These are phyloP conservation scores for Dendroctonus valens DNA, from an alignment of 1,140 invertebrate genomes.

Conservation along the genomic window DNA sequence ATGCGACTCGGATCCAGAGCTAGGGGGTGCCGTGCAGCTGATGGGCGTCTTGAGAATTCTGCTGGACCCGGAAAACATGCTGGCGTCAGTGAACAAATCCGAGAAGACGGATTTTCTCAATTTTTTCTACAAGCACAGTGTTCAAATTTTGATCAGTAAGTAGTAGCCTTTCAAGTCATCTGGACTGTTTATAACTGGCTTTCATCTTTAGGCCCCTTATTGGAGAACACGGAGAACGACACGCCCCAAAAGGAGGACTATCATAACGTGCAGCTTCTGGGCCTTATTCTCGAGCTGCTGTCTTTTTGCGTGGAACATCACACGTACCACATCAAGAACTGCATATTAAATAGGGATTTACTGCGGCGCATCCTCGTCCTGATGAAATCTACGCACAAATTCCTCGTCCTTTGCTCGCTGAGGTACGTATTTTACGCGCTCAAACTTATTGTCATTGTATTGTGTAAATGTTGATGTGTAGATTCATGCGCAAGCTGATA, in stretches of 20 bases:
- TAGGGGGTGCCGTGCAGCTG: constrained; percentile 94
- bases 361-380: constrained; percentile 91
- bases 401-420: constrained; percentile 93
- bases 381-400: constrained; percentile 97
- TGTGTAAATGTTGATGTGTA: constrained; percentile 46
- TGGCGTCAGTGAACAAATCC: constrained; percentile 88
- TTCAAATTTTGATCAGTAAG: constrained; percentile 88
- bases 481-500: constrained; percentile 94
- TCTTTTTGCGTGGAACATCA: constrained; percentile 99
- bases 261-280: constrained; percentile 91
- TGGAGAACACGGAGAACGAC: constrained; percentile 86
- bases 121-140: constrained; percentile 98
- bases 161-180: no score
- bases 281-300: constrained; percentile 91
- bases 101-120: constrained; percentile 98
- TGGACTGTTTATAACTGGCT: no score
- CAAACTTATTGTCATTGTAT: background rate
- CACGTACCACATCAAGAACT: constrained; percentile 98
- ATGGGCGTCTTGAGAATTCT: constrained; percentile 91
- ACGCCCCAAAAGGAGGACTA: constrained; percentile 90
- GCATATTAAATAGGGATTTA: constrained; percentile 95
- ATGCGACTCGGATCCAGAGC: constrained; percentile 80
- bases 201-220: constrained; percentile 68
- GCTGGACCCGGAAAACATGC: constrained; percentile 98
- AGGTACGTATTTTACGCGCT: constrained; percentile 41